These are phyloP conservation scores for Sander lucioperca DNA, from an alignment of 2,113 vertebrate genomes.

Conservation along the genomic window DNA sequence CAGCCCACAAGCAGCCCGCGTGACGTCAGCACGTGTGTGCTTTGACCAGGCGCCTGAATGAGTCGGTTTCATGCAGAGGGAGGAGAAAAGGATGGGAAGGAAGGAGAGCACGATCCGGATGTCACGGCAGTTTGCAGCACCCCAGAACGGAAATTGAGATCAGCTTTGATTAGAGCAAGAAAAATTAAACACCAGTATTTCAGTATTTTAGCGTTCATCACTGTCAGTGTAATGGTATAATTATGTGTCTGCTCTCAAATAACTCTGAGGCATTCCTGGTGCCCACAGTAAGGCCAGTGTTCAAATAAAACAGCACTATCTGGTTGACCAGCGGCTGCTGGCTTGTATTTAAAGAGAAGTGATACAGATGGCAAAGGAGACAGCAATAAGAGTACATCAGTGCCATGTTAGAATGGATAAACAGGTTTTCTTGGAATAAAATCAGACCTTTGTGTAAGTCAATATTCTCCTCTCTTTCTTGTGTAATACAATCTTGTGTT, in stretches of 20 bases:
- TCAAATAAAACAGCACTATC: constrained; percentile 73
- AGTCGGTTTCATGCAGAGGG: constrained; percentile 41
- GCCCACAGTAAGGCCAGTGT: constrained; percentile 67
- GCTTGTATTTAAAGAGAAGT: constrained; percentile 67
- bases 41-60: constrained; percentile 57
- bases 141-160: constrained; percentile 59
- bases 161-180: constrained; percentile 64
- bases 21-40: constrained; percentile 72
- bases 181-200: constrained; percentile 69
- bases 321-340: constrained; percentile 68
- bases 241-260: constrained; percentile 78
- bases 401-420: constrained; percentile 57
- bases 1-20: constrained; percentile 68
- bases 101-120: constrained; percentile 21
- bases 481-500: constrained; percentile 34
- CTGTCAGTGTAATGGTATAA: constrained; percentile 73
- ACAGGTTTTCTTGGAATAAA: constrained; percentile 56
- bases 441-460: constrained; percentile 22
- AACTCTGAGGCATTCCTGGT: constrained; percentile 75
- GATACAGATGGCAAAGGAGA: constrained; percentile 59
- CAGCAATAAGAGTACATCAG: constrained; percentile 47
- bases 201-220: constrained; percentile 55
- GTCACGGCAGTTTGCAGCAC: constrained; percentile 27
- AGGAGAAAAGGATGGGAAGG: constrained; percentile 5
- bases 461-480: constrained; percentile 36